Percentiles rank a stretch among this genome's conserved stretches.
phyloP scores from a whole-genome alignment of 2,888 invertebrate genomes.

The Oasisia sp. region DNA sequence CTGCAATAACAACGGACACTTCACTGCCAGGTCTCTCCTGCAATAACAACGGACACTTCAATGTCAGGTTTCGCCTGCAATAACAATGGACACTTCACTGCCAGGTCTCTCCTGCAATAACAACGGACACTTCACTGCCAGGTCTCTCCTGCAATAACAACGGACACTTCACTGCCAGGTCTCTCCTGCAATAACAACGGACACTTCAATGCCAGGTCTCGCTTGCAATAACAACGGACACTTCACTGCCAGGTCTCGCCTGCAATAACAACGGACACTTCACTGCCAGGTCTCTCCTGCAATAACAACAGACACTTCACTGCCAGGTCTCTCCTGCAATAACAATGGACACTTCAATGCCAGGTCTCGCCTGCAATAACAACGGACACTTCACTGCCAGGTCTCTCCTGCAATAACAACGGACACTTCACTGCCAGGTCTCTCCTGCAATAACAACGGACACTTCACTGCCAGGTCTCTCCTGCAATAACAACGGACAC shows the following conservation, averaged over 20 bases:
- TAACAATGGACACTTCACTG: slow-evolving; percentile 53
- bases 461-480: slow-evolving; percentile 59
- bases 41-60: slow-evolving; percentile 58
- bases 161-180: slow-evolving; percentile 56
- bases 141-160: no score
- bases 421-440: slow-evolving; percentile 56
- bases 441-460: no score
- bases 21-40: slow-evolving; percentile 60
- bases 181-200: no score
- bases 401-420: no score
- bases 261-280: slow-evolving; percentile 61
- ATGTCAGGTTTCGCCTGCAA: slow-evolving; percentile 62
- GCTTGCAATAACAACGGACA: no score
- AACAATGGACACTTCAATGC: slow-evolving; percentile 56
- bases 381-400: slow-evolving; percentile 60
- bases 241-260: slow-evolving; percentile 59
- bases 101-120: slow-evolving; percentile 64
- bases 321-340: slow-evolving; percentile 62
- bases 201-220: slow-evolving; percentile 56
- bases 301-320: slow-evolving; percentile 58
- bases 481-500: no score
- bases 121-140: slow-evolving; percentile 60
- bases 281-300: slow-evolving; percentile 60
- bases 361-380: slow-evolving; percentile 62
- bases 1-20: no score